Percentiles rank a stretch among this genome's conserved stretches.
phyloP scores from a whole-genome alignment of 2,797 vertebrate genomes.

The Mus spretus region DNA sequence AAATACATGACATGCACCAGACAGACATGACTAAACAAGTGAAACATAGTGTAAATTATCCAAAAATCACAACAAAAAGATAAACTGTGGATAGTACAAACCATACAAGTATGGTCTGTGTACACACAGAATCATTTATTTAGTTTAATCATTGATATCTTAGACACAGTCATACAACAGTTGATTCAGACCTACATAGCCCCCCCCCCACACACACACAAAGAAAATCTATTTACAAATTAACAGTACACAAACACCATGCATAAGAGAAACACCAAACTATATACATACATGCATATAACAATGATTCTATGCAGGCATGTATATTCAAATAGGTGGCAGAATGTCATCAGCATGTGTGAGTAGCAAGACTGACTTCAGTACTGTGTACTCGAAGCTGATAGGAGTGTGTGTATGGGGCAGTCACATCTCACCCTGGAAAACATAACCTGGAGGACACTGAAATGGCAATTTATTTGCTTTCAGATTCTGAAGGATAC shows the following conservation, averaged over 20 bases:
- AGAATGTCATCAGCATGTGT: constrained; percentile 92
- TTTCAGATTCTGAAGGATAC: constrained; percentile 89
- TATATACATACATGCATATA: constrained; percentile 82
- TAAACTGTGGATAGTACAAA: constrained; percentile 84
- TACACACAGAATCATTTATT: constrained; percentile 83
- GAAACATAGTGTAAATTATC: constrained; percentile 70
- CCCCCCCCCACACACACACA: constrained; percentile 82
- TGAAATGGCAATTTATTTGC: constrained; percentile 86
- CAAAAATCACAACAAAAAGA: constrained; percentile 80
- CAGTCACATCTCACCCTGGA: constrained; percentile 92
- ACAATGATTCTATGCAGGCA: constrained; percentile 82
- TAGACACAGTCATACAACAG: constrained; percentile 88
- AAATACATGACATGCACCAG: constrained; percentile 87
- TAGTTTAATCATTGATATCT: constrained; percentile 84
- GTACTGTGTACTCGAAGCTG: constrained; percentile 92
- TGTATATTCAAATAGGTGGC: constrained; percentile 90
- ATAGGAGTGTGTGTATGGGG: constrained; percentile 92
- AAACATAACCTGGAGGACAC: constrained; percentile 88
- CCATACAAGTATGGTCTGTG: constrained; percentile 87
- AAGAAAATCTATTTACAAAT: constrained; percentile 88
- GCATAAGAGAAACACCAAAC: constrained; percentile 90
- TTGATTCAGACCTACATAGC: constrained; percentile 88
- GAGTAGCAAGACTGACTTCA: constrained; percentile 90
- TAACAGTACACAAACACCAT: constrained; percentile 92
- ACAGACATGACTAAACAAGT: constrained; percentile 86